Conservation (phyloP, 2,888 invertebrate species). For the Plagodis pulveraria region DNA sequence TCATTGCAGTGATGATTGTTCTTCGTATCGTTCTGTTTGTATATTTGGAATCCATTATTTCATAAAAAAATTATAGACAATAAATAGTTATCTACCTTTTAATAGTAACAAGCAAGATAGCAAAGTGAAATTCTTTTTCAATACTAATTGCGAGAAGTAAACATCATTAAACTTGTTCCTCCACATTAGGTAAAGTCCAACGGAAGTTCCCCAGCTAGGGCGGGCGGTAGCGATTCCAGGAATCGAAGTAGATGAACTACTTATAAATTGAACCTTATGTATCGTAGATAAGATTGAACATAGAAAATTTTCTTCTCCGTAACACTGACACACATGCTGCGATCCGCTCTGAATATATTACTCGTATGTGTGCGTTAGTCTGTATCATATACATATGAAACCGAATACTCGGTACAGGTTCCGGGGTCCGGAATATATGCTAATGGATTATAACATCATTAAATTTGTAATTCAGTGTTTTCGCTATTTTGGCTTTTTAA, state of each 20-base stretch:
- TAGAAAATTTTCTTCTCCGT: constrained; percentile 17
- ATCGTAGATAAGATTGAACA: constrained; percentile 17
- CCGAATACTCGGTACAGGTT: constrained; percentile 32
- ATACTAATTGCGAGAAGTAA: constrained; percentile 3
- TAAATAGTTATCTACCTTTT: too few relatives aligned
- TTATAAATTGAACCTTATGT: constrained; percentile 5
- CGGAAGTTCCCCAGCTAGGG: constrained; percentile 38
- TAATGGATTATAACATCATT: constrained; percentile 27
- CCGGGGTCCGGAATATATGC: constrained; percentile 29
- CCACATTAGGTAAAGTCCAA: constrained; percentile 30
- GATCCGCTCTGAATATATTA: constrained; percentile 60
- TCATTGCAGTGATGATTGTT: too few relatives aligned
- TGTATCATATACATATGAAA: constrained; percentile 28
- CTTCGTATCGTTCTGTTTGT: too few relatives aligned
- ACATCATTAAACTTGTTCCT: constrained; percentile 27
- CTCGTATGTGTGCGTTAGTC: constrained; percentile 18
- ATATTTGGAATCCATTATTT: too few relatives aligned
- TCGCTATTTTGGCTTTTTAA: constrained; percentile 24
- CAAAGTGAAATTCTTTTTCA: constrained; percentile 1
- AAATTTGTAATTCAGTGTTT: constrained; percentile 22
- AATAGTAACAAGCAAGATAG: too few relatives aligned
- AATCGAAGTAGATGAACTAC: constrained; percentile 12
- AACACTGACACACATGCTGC: constrained; percentile 41
- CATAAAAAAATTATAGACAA: too few relatives aligned
- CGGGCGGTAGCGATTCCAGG: constrained; percentile 33